phyloP scores from a whole-genome alignment of 2,113 vertebrate species.

The Indicator maculatus region DNA sequence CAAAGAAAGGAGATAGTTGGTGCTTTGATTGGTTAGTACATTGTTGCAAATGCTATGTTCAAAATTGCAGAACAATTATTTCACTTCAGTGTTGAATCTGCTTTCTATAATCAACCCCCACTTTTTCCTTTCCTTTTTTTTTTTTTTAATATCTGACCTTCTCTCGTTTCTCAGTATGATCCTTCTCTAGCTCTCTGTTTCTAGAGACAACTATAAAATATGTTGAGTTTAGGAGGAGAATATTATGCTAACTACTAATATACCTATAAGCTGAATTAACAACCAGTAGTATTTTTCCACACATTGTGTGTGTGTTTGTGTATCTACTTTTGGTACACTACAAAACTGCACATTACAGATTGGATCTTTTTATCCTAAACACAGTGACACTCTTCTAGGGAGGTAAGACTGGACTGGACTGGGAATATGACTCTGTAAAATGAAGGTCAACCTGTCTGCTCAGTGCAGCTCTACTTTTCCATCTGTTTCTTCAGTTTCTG shows the following conservation, averaged over 20 bases:
- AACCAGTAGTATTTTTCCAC: not conserved
- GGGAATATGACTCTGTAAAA: slow-evolving; percentile 1
- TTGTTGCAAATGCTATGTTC: not conserved
- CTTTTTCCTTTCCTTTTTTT: not conserved
- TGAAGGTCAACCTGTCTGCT: not conserved
- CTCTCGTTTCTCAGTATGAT: not conserved
- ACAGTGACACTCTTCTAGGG: slow-evolving; percentile 33
- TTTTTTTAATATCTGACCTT: not conserved
- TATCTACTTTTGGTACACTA: not conserved
- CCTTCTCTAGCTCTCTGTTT: not conserved
- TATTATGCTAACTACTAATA: not conserved
- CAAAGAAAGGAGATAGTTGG: not conserved
- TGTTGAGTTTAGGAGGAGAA: not conserved
- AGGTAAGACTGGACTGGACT: slow-evolving; percentile 28
- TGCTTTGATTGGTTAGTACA: not conserved
- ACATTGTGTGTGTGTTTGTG: accelerated
- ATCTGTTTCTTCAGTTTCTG: not conserved
- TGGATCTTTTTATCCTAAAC: slow-evolving; percentile 54
- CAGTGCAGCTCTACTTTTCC: not conserved
- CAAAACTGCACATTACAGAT: not conserved
- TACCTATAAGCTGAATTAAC: not conserved
- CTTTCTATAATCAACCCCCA: not conserved
- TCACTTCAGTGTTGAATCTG: not conserved
- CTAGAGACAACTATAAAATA: not conserved
- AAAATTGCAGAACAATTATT: not conserved